phyloP scores from a whole-genome alignment of 2,113 vertebrate genomes.

The Embiotoca jacksoni region DNA sequence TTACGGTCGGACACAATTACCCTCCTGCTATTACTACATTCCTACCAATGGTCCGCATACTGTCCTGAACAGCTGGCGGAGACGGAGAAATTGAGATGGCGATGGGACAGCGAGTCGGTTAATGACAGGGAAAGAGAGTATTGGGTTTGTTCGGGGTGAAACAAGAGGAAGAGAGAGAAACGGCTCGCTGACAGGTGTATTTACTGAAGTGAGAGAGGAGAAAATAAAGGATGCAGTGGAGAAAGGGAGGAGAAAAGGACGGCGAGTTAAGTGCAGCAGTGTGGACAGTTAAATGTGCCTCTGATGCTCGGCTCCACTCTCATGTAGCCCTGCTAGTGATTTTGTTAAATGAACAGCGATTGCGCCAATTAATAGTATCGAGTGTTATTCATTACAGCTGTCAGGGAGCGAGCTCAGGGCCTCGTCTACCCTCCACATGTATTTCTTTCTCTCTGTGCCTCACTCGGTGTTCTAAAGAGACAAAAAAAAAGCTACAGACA shows the following conservation, averaged over 20 bases:
- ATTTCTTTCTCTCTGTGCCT: constrained; percentile 14
- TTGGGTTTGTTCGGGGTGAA: constrained; percentile 25
- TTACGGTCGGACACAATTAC: constrained; percentile 74
- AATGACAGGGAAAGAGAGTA: constrained; percentile 66
- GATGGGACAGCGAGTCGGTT: constrained; percentile 61
- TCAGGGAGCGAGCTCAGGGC: constrained; percentile 34
- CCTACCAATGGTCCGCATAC: constrained; percentile 45
- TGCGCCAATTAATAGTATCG: constrained; percentile 95
- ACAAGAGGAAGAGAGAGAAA: constrained; percentile 19
- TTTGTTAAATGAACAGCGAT: constrained; percentile 93
- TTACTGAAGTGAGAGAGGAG: constrained; percentile 1
- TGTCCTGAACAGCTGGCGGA: constrained; percentile 73
- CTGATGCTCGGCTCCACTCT: constrained; percentile 88
- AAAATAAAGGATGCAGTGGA: not conserved
- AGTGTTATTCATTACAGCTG: constrained; percentile 91
- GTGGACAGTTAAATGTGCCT: constrained; percentile 84
- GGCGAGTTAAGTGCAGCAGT: not conserved
- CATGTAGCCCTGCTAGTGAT: constrained; percentile 90
- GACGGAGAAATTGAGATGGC: constrained; percentile 44
- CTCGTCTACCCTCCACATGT: constrained; percentile 17
- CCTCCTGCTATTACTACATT: constrained; percentile 70
- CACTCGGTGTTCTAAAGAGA: not conserved
- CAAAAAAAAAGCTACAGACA: too few species aligned
- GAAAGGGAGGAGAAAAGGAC: not conserved
- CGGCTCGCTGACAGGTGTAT: constrained; percentile 13